Evolutionary conservation across 1,140 invertebrate species (phyloP), one percentile per base, ranked within the genome.

Genomic region (Bombus fervidus): DNA sequence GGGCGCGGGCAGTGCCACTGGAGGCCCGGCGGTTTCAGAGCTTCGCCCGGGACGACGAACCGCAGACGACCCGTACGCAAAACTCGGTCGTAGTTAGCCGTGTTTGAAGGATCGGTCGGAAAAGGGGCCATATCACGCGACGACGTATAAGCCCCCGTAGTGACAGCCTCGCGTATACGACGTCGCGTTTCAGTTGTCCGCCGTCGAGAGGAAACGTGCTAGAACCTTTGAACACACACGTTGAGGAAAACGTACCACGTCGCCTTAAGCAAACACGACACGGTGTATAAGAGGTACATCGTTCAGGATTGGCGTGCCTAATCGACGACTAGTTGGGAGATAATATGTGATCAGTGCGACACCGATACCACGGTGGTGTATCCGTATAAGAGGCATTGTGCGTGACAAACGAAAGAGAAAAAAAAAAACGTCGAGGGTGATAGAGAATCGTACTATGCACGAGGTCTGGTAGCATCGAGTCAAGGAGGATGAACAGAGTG

Each of bases 21-120:
- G 92, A 95, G 89, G 93, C 94, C 94, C 93, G 94, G 94, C 94
- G 93, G 93, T 94, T 94, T 95, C 93, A 94, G 94, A 95, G 94
- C 94, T 95, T 94, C 94, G 94, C 94, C 94, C 94, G 94, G 94
- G 94, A 93, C 94, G 94, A 94, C 94, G 87, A 90, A 90, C 90
- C 90, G 85, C 90, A 88, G 90, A 91, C 90, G 90, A 91, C 81
- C 89, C 89, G 88, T 90, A 80, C 89, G 89, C 81, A 78, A 90
- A 90, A 90, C 86, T 85, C 89, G 89, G 86, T 87, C 89, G 88
- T 86, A 86, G 86, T 84, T 90, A 75, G 47, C 71, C 84, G 81
- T 68, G 85, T 83, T 57, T 69, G 73, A 28, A 83, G 28, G 72
- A 83, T 31, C 62, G 83, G 64, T 31, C 31, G 73, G 34, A 57